Evolutionary conservation across 2,113 vertebrate genomes (phyloP).

Genomic region (Mastomys coucha): DNA sequence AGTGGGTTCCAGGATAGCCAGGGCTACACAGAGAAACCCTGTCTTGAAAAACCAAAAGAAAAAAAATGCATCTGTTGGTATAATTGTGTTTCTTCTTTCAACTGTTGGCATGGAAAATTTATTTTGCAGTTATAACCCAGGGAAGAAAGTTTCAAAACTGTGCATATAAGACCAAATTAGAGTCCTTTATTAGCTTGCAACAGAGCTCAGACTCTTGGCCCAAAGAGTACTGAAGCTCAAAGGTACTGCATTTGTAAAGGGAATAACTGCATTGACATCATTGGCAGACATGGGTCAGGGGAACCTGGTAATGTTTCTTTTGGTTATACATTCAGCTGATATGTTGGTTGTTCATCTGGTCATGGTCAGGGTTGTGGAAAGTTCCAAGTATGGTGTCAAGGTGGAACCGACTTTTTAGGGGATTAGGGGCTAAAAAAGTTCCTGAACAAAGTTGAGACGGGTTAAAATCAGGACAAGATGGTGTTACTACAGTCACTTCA

Average conservation of each 20-base stretch:
- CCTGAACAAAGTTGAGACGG: not conserved
- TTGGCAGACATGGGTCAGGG: not conserved
- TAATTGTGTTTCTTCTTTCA: not conserved
- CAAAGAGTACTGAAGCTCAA: not conserved
- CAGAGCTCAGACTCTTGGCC: not conserved
- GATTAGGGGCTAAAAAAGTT: not conserved
- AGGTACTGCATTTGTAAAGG: not conserved
- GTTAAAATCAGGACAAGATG: not conserved
- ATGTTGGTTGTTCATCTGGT: not conserved
- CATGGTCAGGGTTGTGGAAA: not conserved
- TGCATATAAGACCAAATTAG: not conserved
- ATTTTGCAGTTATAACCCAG: not conserved
- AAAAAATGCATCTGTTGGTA: not conserved
- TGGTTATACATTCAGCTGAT: not conserved
- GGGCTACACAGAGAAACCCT: too few relatives aligned
- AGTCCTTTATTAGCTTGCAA: not conserved
- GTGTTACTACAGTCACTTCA: not conserved
- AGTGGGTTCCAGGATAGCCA: too few relatives aligned
- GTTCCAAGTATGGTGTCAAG: not conserved
- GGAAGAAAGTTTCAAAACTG: not conserved
- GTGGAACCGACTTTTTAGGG: not conserved
- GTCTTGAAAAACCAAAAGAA: too few relatives aligned
- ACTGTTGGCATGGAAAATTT: not conserved
- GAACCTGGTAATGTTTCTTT: not conserved
- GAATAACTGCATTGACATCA: not conserved